These are phyloP conservation scores for Discoglossus pictus DNA, from an alignment of 2,797 vertebrate species.

Conservation along the genomic window DNA sequence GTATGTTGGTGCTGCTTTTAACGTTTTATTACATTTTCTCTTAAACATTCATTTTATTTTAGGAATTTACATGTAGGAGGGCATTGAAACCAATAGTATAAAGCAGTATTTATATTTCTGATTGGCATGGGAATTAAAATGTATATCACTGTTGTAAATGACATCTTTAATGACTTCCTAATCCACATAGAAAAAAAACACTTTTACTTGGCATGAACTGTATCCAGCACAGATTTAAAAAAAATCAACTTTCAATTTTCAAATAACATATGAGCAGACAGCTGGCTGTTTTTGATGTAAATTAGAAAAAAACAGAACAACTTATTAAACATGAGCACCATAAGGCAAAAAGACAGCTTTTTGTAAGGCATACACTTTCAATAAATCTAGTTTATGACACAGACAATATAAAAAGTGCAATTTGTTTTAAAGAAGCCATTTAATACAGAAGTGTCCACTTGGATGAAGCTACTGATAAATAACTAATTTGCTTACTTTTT, in stretches of 20 bases:
- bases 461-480: neutral
- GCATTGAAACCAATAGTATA: too few relatives aligned
- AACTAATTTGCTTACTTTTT: too few relatives aligned
- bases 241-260: slow-evolving; percentile 22
- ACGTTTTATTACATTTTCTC: too few relatives aligned
- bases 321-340: slow-evolving; percentile 18
- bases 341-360: neutral
- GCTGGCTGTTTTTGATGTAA: slow-evolving; percentile 27
- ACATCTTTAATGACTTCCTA: too few relatives aligned
- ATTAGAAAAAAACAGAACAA: slow-evolving; percentile 21
- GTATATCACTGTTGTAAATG: too few relatives aligned
- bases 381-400: slow-evolving; percentile 15
- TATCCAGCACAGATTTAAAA: neutral
- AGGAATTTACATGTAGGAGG: too few relatives aligned
- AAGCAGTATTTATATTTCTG: too few relatives aligned
- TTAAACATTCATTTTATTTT: too few relatives aligned
- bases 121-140: too few relatives aligned
- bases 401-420: neutral
- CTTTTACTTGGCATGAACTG: neutral
- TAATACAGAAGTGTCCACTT: neutral
- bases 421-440: neutral
- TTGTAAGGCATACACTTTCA: neutral
- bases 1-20: too few relatives aligned
- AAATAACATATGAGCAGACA: slow-evolving; percentile 30
- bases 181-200: neutral